These are phyloP conservation scores for Drosophila elegans DNA, from an alignment of 1,140 invertebrate genomes.

Conservation along the genomic window DNA sequence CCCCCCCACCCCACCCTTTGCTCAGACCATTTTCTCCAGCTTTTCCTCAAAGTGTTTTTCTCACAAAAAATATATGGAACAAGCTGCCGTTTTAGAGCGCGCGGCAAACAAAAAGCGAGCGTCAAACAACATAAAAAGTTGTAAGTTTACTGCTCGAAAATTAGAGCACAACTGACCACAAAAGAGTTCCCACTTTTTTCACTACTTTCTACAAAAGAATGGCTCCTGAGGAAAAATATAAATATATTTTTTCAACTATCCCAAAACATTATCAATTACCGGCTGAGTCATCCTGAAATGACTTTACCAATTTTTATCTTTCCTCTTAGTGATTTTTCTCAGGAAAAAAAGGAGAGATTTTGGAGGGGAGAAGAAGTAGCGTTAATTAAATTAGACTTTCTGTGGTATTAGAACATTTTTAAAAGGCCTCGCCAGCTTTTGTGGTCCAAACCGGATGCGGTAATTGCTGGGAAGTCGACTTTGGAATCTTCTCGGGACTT, in stretches of 20 bases:
- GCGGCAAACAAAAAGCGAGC: slow-evolving; percentile 15
- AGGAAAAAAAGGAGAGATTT: neutral
- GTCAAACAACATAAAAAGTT: slow-evolving; percentile 23
- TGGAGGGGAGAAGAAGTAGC: neutral
- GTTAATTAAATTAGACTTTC: slow-evolving; percentile 49
- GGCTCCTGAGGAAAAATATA: neutral
- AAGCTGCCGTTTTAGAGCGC: slow-evolving; percentile 19
- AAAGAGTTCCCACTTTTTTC: slow-evolving; percentile 1
- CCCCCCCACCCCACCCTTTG: neutral
- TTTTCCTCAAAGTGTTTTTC: slow-evolving; percentile 37
- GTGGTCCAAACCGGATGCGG: slow-evolving; percentile 75
- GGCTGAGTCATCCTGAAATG: slow-evolving; percentile 20
- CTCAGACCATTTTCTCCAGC: slow-evolving; percentile 1
- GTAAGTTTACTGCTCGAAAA: slow-evolving; percentile 27
- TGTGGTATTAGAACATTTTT: slow-evolving; percentile 28
- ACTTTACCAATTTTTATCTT: slow-evolving; percentile 6
- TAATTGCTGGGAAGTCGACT: slow-evolving; percentile 57
- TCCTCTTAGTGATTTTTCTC: neutral
- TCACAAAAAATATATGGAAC: slow-evolving; percentile 43
- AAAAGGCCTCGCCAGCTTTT: slow-evolving; percentile 33
- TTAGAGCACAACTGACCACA: slow-evolving; percentile 39
- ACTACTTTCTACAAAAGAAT: slow-evolving; percentile 9
- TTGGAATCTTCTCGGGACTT: neutral
- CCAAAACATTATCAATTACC: slow-evolving; percentile 9
- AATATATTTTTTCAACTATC: neutral